Evolutionary conservation across 1,140 invertebrate species (phyloP).

Genomic region (Drosophila micromelanica): DNA sequence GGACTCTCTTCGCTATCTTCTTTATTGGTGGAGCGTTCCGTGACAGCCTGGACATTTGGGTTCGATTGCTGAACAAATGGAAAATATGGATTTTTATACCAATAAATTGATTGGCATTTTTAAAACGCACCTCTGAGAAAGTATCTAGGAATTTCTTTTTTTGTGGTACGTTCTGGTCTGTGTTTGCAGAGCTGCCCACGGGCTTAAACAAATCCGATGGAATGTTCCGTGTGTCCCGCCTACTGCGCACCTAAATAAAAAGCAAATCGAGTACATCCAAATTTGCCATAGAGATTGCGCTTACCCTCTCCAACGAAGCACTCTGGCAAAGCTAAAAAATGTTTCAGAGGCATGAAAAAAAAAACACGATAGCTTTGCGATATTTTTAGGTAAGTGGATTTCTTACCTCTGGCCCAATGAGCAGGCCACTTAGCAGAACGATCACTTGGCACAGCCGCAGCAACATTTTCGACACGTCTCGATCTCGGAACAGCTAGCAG

Average conservation of each 20-base stretch:
- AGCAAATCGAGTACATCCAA: not conserved
- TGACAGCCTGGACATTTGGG: not conserved
- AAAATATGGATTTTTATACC: not conserved
- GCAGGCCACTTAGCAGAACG: conserved; percentile 19
- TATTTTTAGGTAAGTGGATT: not conserved
- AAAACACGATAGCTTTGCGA: not conserved
- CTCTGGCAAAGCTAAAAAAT: conserved; percentile 28
- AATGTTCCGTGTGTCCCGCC: conserved; percentile 47
- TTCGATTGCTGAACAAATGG: not conserved
- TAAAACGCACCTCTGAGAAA: conserved; percentile 10
- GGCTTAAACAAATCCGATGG: conserved; percentile 59
- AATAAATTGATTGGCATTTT: not conserved
- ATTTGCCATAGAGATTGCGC: not conserved
- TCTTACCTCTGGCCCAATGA: conserved; percentile 42
- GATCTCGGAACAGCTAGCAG: conserved; percentile 28
- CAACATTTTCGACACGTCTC: conserved; percentile 47
- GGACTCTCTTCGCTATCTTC: not conserved
- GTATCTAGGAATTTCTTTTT: not conserved
- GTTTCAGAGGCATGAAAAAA: not conserved
- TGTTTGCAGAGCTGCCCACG: not conserved
- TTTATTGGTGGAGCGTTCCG: not conserved
- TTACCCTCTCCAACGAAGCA: conserved; percentile 34
- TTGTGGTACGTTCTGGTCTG: not conserved
- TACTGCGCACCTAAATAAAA: conserved; percentile 27
- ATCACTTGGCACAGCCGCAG: conserved; percentile 7